phyloP scores from a whole-genome alignment of 2,797 vertebrate species.

The Hylomyscus alleni region DNA sequence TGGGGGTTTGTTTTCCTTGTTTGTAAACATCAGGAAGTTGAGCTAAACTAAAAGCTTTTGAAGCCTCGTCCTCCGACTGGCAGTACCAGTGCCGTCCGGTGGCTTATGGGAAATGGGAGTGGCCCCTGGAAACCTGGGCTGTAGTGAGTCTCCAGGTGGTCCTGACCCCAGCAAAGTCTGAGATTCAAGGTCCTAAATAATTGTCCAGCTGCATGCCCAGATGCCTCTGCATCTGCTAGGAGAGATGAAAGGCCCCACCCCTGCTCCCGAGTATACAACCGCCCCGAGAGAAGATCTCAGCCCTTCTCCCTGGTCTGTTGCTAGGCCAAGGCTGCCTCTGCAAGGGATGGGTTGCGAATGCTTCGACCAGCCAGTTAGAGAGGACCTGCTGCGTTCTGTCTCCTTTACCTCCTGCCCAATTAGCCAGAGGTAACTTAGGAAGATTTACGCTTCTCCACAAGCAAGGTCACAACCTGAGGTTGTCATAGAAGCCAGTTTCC shows the following conservation, averaged over 20 bases:
- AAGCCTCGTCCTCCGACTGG: background rate
- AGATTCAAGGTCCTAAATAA: background rate
- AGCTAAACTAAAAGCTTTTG: slow-evolving; percentile 1
- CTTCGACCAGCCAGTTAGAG: slow-evolving; percentile 70
- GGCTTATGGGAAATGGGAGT: background rate
- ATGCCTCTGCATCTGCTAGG: background rate
- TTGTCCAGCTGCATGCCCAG: background rate
- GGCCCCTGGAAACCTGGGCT: background rate
- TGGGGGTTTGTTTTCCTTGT: background rate
- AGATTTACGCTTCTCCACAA: slow-evolving; percentile 77
- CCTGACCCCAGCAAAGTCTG: background rate
- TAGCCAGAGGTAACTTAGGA: slow-evolving; percentile 77
- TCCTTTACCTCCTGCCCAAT: slow-evolving; percentile 81
- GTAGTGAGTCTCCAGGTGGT: background rate
- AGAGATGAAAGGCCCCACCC: background rate
- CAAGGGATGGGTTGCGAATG: slow-evolving; percentile 69
- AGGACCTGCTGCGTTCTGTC: slow-evolving; percentile 80
- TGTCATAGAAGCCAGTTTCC: slow-evolving; percentile 82
- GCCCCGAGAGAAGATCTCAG: background rate
- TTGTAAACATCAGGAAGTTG: slow-evolving; percentile 7
- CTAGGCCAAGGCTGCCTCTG: slow-evolving; percentile 81
- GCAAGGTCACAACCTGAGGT: slow-evolving; percentile 81
- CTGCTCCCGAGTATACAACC: background rate
- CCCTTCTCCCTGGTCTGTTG: slow-evolving; percentile 29
- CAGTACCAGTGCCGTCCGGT: background rate